A percentile compares a stretch with the other conserved stretches of the same genome.
phyloP scores from a whole-genome alignment of 2,113 vertebrate species.

The Notiomystis cincta region DNA sequence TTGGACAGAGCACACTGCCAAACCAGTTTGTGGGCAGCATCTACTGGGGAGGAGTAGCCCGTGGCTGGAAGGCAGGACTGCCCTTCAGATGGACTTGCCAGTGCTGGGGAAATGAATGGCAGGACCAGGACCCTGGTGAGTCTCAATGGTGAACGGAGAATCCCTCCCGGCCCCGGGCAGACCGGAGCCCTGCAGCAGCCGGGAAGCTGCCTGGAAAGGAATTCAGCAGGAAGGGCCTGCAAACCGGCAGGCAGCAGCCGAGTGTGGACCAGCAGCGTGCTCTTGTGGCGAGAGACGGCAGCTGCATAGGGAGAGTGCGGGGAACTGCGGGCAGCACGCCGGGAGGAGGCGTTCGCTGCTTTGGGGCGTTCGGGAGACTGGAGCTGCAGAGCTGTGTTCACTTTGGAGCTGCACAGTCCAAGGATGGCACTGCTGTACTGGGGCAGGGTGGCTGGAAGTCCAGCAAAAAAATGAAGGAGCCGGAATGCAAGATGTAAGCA shows the following conservation, averaged over 20 bases:
- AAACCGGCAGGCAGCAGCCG: neutral
- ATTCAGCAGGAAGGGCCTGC: rapidly evolving
- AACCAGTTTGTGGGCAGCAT: neutral
- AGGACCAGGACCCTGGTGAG: rapidly evolving
- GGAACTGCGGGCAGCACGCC: neutral
- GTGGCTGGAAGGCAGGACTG: neutral
- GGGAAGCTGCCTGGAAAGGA: neutral
- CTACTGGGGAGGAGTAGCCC: neutral
- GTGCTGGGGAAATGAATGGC: neutral
- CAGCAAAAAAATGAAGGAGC: neutral
- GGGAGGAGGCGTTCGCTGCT: neutral
- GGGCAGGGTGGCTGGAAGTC: neutral
- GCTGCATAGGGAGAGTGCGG: neutral
- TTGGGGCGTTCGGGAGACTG: rapidly evolving
- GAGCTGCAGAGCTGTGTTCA: neutral
- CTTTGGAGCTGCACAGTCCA: neutral
- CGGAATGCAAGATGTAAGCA: neutral
- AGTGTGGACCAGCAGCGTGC: neutral
- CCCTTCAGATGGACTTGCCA: neutral
- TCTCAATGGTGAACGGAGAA: neutral
- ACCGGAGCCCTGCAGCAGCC: neutral
- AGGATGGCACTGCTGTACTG: neutral
- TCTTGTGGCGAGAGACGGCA: neutral
- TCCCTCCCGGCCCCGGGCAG: neutral
- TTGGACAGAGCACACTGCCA: neutral